phyloP scores from a whole-genome alignment of 2,113 vertebrate species.

The Pomatostomus ruficeps region DNA sequence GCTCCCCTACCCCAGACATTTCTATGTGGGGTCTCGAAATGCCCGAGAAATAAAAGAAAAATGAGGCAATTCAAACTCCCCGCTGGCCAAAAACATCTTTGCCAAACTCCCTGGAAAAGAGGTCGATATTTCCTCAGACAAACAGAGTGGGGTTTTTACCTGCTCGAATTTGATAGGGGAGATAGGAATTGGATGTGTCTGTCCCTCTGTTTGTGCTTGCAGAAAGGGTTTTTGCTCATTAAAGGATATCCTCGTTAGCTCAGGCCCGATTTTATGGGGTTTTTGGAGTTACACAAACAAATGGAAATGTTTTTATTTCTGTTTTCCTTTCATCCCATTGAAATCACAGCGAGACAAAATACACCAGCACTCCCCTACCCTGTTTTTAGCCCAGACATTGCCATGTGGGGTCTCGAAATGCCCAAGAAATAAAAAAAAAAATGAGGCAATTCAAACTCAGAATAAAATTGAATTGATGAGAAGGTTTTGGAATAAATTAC shows the following conservation, averaged over 20 bases:
- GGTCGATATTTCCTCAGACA: conserved; percentile 73
- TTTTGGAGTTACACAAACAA: conserved; percentile 23
- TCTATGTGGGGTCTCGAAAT: not conserved
- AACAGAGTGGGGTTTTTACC: conserved; percentile 51
- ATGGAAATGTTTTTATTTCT: conserved; percentile 30
- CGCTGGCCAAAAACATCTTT: too few relatives aligned
- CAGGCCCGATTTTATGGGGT: not conserved
- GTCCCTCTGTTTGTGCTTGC: conserved; percentile 28
- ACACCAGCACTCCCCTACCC: not conserved
- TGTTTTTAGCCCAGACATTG: not conserved
- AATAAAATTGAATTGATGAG: not conserved
- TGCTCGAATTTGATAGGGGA: conserved; percentile 47
- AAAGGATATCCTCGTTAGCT: not conserved
- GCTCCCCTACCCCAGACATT: not conserved
- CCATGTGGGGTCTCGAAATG: not conserved
- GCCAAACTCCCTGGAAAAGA: conserved; percentile 72
- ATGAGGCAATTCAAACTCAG: not conserved
- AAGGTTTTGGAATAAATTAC: not conserved
- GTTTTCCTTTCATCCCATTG: conserved; percentile 12
- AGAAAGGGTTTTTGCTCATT: conserved; percentile 21
- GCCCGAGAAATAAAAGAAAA: not conserved
- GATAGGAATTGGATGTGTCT: not conserved
- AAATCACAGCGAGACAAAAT: not conserved
- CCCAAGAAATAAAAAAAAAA: not conserved
- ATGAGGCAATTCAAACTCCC: too few relatives aligned